Percentiles rank a stretch among this genome's conserved stretches.
These are phyloP conservation scores for Drosophila macrospina DNA, from an alignment of 2,888 invertebrate species.

Conservation along the genomic window DNA sequence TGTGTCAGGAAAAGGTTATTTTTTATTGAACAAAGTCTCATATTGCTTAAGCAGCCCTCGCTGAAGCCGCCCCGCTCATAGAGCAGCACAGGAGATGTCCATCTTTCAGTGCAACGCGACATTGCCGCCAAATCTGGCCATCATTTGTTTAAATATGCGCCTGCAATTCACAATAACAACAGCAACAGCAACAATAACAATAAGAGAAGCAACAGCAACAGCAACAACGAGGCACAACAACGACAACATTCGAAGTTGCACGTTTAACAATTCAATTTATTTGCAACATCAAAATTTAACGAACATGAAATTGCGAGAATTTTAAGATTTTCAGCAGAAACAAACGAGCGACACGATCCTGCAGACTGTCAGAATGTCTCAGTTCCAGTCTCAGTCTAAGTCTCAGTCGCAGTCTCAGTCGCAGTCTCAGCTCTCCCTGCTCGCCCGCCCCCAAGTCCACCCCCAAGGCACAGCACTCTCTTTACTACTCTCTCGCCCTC, in stretches of 20 bases:
- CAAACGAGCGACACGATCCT: conserved; percentile 86
- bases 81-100: conserved; percentile 59
- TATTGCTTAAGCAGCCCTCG: conserved; percentile 21
- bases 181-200: conserved; percentile 41
- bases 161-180: conserved; percentile 69
- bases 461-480: conserved; percentile 12
- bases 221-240: conserved; percentile 36
- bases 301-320: conserved; percentile 86
- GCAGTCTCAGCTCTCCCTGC: conserved; percentile 9
- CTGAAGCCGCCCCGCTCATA: conserved; percentile 38
- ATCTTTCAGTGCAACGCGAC: conserved; percentile 55
- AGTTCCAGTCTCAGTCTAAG: conserved; percentile 29
- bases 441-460: conserved; percentile 23
- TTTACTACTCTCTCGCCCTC: not conserved
- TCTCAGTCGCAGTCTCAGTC: conserved; percentile 1
- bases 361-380: conserved; percentile 34
- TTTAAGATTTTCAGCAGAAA: conserved; percentile 85
- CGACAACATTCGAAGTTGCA: conserved; percentile 81
- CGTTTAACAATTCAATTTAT: conserved; percentile 85
- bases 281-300: conserved; percentile 84
- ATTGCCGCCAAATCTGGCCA: conserved; percentile 79
- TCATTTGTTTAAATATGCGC: conserved; percentile 85
- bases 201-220: conserved; percentile 48
- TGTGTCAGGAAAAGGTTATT: no score
- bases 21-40: no score